phyloP scores from a whole-genome alignment of 1,140 invertebrate genomes.

The Pinna nobilis region DNA sequence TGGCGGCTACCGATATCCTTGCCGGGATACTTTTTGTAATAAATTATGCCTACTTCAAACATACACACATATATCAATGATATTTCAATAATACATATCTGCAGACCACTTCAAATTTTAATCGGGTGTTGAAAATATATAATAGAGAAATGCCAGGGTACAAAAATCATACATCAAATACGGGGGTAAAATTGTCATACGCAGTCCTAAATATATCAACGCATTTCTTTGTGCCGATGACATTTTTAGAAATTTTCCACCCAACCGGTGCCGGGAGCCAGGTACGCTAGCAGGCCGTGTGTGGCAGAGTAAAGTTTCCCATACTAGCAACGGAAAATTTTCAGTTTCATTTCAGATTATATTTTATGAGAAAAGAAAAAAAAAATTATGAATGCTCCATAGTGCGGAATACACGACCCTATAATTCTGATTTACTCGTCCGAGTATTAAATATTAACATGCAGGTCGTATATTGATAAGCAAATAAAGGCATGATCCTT shows the following conservation, averaged over 20 bases:
- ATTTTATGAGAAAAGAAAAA: no score
- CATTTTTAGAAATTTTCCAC: constrained; percentile 20
- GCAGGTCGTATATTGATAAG: no score
- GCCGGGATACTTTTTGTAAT: constrained; percentile 29
- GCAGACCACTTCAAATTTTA: constrained; percentile 24
- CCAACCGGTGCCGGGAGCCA: no score
- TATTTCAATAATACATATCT: constrained; percentile 46
- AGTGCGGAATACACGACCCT: no score
- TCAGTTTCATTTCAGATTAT: no score
- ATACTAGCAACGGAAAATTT: no score
- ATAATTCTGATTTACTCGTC: no score
- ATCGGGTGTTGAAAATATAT: constrained; percentile 20
- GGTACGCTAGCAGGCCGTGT: no score
- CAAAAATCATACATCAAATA: constrained; percentile 2
- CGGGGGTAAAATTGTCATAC: constrained; percentile 20
- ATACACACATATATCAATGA: constrained; percentile 43
- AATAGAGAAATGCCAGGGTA: constrained; percentile 3
- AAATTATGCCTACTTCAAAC: constrained; percentile 39
- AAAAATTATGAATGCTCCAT: no score
- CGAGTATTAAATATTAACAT: no score
- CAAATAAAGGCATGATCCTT: no score
- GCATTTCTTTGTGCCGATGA: constrained; percentile 21
- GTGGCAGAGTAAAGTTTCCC: no score
- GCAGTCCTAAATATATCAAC: constrained; percentile 20
- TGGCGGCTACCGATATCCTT: neutral